A percentile compares a stretch with the other conserved stretches of the same genome.
Evolutionary conservation across 1,140 invertebrate species (phyloP).

Genomic region (Aphaenogaster floridana): DNA sequence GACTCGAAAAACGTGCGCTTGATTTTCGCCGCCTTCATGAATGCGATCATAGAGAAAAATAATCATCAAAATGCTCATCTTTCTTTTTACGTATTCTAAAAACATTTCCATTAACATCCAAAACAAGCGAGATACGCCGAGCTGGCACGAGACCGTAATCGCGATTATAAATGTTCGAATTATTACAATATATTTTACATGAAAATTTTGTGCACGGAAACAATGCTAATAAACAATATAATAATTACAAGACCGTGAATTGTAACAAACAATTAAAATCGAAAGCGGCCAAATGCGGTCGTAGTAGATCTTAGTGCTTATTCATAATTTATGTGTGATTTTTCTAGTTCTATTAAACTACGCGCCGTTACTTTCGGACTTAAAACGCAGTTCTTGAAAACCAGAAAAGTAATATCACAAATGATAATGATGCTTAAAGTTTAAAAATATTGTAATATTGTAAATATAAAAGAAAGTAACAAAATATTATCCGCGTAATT

Average conservation of each 20-base stretch:
- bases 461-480: background rate
- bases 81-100: background rate
- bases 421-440: too few species aligned
- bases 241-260: too few species aligned
- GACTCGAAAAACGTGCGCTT: slow-evolving; percentile 6
- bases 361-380: too few species aligned
- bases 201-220: background rate
- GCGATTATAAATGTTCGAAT: background rate
- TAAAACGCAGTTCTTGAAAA: too few species aligned
- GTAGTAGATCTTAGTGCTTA: too few species aligned
- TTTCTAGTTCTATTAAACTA: too few species aligned
- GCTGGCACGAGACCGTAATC: background rate
- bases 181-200: slow-evolving; percentile 12
- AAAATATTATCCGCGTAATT: slow-evolving; percentile 22
- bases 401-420: too few species aligned
- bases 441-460: slow-evolving; percentile 11
- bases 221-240: background rate
- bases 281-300: too few species aligned
- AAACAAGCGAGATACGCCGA: background rate
- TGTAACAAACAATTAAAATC: too few species aligned
- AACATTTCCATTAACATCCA: slow-evolving; percentile 20
- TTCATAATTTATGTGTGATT: too few species aligned
- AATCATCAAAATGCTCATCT: slow-evolving; percentile 2
- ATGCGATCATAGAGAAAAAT: slow-evolving; percentile 24
- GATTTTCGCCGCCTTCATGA: slow-evolving; percentile 8